Evolutionary conservation across 2,888 invertebrate species (phyloP).

Genomic region (Perithous albicinctus): DNA sequence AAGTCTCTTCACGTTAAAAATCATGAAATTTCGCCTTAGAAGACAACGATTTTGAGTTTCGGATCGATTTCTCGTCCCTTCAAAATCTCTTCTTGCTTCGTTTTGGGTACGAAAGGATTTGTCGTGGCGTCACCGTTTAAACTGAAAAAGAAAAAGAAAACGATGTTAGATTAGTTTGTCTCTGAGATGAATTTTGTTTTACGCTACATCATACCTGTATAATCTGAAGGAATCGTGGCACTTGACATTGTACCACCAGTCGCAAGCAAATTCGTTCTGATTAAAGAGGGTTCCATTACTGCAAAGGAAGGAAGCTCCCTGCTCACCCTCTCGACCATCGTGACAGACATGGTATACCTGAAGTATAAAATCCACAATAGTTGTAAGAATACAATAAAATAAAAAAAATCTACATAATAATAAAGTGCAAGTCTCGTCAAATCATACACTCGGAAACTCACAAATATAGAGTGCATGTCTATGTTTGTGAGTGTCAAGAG

Average conservation of each 20-base stretch:
- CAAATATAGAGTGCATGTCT: too few relatives aligned
- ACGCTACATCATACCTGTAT: slow-evolving; percentile 88
- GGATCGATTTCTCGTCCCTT: slow-evolving; percentile 37
- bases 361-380: neutral
- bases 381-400: slow-evolving; percentile 11
- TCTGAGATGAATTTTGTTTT: neutral
- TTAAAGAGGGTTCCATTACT: slow-evolving; percentile 95
- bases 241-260: slow-evolving; percentile 97
- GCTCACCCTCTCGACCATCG: slow-evolving; percentile 93
- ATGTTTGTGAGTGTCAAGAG: neutral
- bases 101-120: slow-evolving; percentile 92
- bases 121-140: slow-evolving; percentile 92
- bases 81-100: slow-evolving; percentile 86
- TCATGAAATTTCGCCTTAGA: neutral
- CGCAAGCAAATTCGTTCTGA: slow-evolving; percentile 94
- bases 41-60: slow-evolving; percentile 9
- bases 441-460: too few relatives aligned
- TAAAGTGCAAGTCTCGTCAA: too few relatives aligned
- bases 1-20: slow-evolving; percentile 7
- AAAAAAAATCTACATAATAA: slow-evolving; percentile 15
- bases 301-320: slow-evolving; percentile 93
- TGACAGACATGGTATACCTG: slow-evolving; percentile 95
- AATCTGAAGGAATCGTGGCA: slow-evolving; percentile 90
- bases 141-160: slow-evolving; percentile 84
- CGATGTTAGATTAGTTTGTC: slow-evolving; percentile 1